Evolutionary conservation across 2,888 invertebrate species (phyloP).

Genomic region (Junonia oenone): DNA sequence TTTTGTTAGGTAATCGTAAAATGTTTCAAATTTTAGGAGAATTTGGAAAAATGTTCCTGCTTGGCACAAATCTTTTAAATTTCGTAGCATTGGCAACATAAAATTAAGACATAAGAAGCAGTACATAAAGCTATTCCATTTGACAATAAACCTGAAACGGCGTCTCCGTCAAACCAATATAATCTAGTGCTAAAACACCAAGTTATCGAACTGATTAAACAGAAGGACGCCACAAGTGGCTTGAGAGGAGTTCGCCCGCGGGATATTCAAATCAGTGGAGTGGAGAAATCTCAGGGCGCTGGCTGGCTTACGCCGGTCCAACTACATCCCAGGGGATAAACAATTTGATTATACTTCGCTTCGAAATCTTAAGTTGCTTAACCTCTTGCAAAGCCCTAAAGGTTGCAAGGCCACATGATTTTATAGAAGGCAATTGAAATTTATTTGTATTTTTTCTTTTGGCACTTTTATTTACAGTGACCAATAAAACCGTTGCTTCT

Average conservation of each 20-base stretch:
- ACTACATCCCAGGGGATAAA: slow-evolving; percentile 6
- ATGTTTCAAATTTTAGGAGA: too few species aligned
- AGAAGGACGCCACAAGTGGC: neutral
- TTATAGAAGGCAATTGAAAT: neutral
- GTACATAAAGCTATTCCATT: too few species aligned
- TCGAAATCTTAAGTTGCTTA: slow-evolving; percentile 2
- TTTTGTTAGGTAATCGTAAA: too few species aligned
- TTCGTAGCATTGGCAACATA: too few species aligned
- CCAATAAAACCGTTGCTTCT: too few species aligned
- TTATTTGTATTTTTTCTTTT: neutral
- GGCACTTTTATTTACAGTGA: too few species aligned
- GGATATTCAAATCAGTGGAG: slow-evolving; percentile 20
- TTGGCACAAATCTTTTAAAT: too few species aligned
- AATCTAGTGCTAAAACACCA: neutral
- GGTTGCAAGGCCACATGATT: neutral
- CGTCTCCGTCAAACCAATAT: too few species aligned
- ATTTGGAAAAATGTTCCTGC: too few species aligned
- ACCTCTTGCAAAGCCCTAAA: neutral
- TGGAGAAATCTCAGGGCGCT: slow-evolving; percentile 5
- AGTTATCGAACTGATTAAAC: slow-evolving; percentile 3
- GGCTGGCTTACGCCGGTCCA: slow-evolving; percentile 4
- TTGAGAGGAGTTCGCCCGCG: slow-evolving; percentile 8
- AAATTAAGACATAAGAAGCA: too few species aligned
- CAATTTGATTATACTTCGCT: slow-evolving; percentile 9
- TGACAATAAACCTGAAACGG: too few species aligned